Percentiles rank a stretch among this genome's conserved stretches.
phyloP scores from a whole-genome alignment of 2,888 invertebrate genomes.

The Polydesmus complanatus region DNA sequence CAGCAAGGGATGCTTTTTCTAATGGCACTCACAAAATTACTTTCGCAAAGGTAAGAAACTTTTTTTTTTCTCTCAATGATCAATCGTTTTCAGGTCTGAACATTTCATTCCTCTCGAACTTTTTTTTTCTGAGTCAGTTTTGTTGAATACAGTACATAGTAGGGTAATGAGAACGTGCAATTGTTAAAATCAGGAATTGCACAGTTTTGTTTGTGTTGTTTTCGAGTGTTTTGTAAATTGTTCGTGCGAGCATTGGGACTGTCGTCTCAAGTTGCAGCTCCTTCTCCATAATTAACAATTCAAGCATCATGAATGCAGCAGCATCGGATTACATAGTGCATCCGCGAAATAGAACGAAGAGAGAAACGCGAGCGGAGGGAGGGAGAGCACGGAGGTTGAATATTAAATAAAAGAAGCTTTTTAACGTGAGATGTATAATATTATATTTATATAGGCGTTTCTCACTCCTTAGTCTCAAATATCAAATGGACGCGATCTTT shows the following conservation, averaged over 20 bases:
- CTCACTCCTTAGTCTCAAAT: neutral
- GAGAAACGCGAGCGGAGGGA: neutral
- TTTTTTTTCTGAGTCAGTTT: neutral
- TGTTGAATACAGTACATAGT: neutral
- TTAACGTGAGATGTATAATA: neutral
- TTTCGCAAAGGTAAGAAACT: slow-evolving; percentile 24
- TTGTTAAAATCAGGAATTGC: no score
- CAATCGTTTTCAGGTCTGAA: no score
- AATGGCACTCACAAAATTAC: slow-evolving; percentile 30
- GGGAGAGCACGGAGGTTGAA: neutral
- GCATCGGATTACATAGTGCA: neutral
- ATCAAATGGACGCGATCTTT: neutral
- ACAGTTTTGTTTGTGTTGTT: neutral
- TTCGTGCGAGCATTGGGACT: neutral
- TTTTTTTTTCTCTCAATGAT: no score
- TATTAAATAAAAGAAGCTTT: neutral
- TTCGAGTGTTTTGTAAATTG: neutral
- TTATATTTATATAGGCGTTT: neutral
- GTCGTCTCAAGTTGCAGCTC: neutral
- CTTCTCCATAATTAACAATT: neutral
- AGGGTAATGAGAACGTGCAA: no score
- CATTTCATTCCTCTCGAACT: neutral
- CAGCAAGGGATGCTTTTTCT: slow-evolving; percentile 32
- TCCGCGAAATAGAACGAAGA: neutral
- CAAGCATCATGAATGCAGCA: neutral